A percentile compares a stretch with the other conserved stretches of the same genome.
Conservation (phyloP, 2,113 vertebrate genomes). For the Sylvicapra grimmia region DNA sequence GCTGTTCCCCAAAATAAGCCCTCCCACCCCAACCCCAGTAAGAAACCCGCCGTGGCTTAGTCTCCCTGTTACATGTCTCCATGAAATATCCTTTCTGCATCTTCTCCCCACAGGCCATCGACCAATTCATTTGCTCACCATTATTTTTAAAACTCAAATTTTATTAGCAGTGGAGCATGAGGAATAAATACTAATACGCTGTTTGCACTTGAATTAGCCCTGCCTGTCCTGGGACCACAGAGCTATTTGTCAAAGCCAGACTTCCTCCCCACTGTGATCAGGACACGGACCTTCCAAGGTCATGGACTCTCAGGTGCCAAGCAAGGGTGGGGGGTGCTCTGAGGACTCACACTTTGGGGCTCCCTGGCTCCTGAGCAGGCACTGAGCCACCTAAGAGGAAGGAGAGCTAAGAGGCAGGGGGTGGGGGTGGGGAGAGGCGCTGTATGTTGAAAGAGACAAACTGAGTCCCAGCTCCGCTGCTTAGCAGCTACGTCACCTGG, state of each 20-base stretch:
- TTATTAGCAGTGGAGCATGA: slow-evolving; percentile 54
- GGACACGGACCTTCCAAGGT: slow-evolving; percentile 31
- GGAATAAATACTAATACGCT: slow-evolving; percentile 60
- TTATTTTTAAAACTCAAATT: slow-evolving; percentile 68
- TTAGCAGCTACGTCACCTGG: neutral
- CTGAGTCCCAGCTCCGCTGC: neutral
- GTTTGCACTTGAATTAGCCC: slow-evolving; percentile 53
- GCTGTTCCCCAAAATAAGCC: neutral
- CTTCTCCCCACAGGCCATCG: neutral
- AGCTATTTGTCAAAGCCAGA: slow-evolving; percentile 46
- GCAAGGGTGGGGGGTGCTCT: neutral
- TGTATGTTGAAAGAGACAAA: neutral
- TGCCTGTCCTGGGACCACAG: slow-evolving; percentile 25
- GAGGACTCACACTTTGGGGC: neutral
- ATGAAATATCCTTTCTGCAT: neutral
- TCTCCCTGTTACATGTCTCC: neutral
- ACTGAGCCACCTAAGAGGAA: neutral
- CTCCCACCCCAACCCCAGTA: neutral
- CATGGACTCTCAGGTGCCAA: neutral
- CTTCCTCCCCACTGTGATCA: neutral
- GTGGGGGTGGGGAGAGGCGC: neutral
- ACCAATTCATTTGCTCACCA: slow-evolving; percentile 55
- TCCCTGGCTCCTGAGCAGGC: neutral
- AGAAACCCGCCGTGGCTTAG: neutral
- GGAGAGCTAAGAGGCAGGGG: neutral